Evolutionary conservation across 2,888 invertebrate species (phyloP).

Genomic region (Homarus gammarus): DNA sequence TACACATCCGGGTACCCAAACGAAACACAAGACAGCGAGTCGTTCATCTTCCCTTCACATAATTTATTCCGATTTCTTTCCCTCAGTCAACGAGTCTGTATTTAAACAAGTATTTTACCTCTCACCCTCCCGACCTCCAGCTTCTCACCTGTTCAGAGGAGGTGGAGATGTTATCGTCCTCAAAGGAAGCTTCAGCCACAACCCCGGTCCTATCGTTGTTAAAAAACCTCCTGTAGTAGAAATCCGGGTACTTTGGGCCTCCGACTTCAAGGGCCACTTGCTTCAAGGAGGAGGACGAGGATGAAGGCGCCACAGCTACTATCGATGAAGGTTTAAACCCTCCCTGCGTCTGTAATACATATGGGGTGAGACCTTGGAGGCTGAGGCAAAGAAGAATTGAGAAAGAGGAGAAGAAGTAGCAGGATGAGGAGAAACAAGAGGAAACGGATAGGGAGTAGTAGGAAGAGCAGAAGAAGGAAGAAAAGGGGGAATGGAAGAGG

Average conservation of each 20-base stretch:
- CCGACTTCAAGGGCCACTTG: too few relatives aligned
- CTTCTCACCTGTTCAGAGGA: conserved; percentile 63
- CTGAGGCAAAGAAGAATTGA: too few relatives aligned
- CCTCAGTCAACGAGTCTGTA: neutral
- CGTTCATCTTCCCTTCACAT: neutral
- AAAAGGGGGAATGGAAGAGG: too few relatives aligned
- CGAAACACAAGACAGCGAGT: too few relatives aligned
- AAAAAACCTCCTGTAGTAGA: conserved; percentile 49
- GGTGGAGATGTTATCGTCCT: conserved; percentile 45
- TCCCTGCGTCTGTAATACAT: neutral
- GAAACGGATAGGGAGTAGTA: too few relatives aligned
- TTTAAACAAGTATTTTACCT: neutral
- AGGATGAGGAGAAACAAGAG: too few relatives aligned
- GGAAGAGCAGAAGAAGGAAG: too few relatives aligned
- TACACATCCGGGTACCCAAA: too few relatives aligned
- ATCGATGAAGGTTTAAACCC: neutral
- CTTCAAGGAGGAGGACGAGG: neutral
- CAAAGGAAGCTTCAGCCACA: conserved; percentile 45
- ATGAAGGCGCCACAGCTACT: neutral
- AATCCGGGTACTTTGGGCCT: conserved; percentile 27
- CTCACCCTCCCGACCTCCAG: neutral
- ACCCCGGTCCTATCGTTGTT: conserved; percentile 46
- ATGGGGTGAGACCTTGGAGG: neutral
- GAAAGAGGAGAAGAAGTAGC: too few relatives aligned
- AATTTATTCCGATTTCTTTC: neutral